A percentile compares a stretch with the other conserved stretches of the same genome.
phyloP scores from a whole-genome alignment of 2,888 invertebrate genomes.

The Coelinius sp. region DNA sequence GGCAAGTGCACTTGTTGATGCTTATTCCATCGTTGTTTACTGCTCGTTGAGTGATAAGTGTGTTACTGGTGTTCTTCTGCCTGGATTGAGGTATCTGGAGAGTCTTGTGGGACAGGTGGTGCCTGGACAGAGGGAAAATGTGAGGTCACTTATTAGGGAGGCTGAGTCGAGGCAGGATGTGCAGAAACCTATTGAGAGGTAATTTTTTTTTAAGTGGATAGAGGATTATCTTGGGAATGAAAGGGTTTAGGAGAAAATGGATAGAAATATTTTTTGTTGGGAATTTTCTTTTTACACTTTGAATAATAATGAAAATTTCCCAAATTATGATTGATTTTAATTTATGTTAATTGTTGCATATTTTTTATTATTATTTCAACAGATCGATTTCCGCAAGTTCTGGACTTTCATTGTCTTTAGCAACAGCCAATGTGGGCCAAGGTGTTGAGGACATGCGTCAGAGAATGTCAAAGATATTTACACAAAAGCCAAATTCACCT shows the following conservation, averaged over 20 bases:
- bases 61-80: conserved; percentile 71
- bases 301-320: too few species aligned
- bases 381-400: conserved; percentile 64
- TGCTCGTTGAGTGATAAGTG: conserved; percentile 72
- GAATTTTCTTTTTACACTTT: too few species aligned
- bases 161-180: conserved; percentile 72
- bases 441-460: conserved; percentile 76
- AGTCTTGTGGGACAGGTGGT: conserved; percentile 70
- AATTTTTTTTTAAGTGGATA: conserved; percentile 24
- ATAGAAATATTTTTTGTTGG: too few species aligned
- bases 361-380: conserved; percentile 11
- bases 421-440: conserved; percentile 71
- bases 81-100: conserved; percentile 74
- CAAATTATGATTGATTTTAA: neutral
- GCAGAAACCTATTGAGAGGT: conserved; percentile 67
- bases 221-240: too few species aligned
- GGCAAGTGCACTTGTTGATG: conserved; percentile 76
- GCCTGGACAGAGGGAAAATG: conserved; percentile 72
- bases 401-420: conserved; percentile 66
- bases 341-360: neutral
- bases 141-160: conserved; percentile 73
- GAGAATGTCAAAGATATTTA: conserved; percentile 76
- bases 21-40: conserved; percentile 76
- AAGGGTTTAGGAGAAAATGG: too few species aligned
- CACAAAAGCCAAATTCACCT: conserved; percentile 66